Evolutionary conservation across 2,888 invertebrate species (phyloP).

Genomic region (Drosophila robusta): DNA sequence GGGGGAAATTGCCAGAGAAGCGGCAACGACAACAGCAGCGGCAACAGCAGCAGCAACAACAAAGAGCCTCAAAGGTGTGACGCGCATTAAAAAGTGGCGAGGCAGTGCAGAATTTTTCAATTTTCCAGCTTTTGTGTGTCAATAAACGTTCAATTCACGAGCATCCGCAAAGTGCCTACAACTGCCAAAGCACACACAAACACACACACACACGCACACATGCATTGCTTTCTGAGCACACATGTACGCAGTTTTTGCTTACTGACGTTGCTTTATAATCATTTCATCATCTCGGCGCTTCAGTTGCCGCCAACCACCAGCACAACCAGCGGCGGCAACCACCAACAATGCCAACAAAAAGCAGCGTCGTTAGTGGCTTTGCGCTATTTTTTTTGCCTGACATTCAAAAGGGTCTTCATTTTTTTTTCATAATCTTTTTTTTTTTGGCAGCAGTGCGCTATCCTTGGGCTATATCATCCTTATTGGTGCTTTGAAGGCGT

Average conservation of each 20-base stretch:
- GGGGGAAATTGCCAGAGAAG: slow-evolving; percentile 55
- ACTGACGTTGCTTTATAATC: slow-evolving; percentile 74
- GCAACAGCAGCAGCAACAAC: slow-evolving; percentile 28
- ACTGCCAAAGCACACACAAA: slow-evolving; percentile 60
- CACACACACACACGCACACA: slow-evolving; percentile 16
- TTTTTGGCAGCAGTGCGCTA: slow-evolving; percentile 8
- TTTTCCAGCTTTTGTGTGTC: slow-evolving; percentile 79
- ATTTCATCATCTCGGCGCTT: slow-evolving; percentile 48
- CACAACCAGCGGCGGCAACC: slow-evolving; percentile 30
- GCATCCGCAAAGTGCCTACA: slow-evolving; percentile 79
- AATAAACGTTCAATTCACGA: slow-evolving; percentile 80
- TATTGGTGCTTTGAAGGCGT: slow-evolving; percentile 39
- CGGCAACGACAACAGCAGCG: slow-evolving; percentile 5
- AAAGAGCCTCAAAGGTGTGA: slow-evolving; percentile 60
- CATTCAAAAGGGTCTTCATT: slow-evolving; percentile 32
- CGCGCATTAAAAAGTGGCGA: slow-evolving; percentile 54
- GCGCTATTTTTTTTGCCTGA: slow-evolving; percentile 44
- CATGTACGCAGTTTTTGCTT: slow-evolving; percentile 44
- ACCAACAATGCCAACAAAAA: slow-evolving; percentile 67
- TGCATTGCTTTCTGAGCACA: slow-evolving; percentile 11
- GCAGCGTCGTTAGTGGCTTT: slow-evolving; percentile 70
- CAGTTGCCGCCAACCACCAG: slow-evolving; percentile 31
- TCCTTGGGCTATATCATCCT: slow-evolving; percentile 9
- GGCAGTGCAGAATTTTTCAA: slow-evolving; percentile 75
- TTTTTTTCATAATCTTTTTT: slow-evolving; percentile 33